Evolutionary conservation across 2,888 invertebrate species (phyloP), one percentile per base, ranked within the genome.

Genomic region (Argyresthia albistria): DNA sequence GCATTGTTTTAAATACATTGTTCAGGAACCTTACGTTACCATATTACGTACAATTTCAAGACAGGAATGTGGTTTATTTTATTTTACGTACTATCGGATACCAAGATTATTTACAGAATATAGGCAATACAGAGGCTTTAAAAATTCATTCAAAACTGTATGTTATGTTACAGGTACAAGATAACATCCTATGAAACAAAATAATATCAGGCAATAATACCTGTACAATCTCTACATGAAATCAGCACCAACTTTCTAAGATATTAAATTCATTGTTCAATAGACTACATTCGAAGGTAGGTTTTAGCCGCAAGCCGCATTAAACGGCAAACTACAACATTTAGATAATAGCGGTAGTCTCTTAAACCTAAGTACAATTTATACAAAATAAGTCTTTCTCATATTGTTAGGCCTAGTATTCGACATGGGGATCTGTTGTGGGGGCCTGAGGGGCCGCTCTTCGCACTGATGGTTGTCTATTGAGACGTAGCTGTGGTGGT

Each of bases 401-500:
- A 83, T 74, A 60, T 86, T 76, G 58, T 67, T 66, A 55, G 76
- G 87, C 55, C 82, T 73, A 57, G 84, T 78, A 59, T 76, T 80
- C 43, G 83, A 80, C 80, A 87, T 80, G 54, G 86, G 86, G 59
- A 84, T 84, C 65, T 86, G 87, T 65, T 86, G 86, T 39, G 79
- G 70, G 11, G 88, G 83, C 73, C 86, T 76, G 54, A 88, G 72
- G 14, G 88, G 88, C 53, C 83, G 68, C 62, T 88, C 87, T 63
- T 88, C 88, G 56, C 87, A 83, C 59, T 86, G 87, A 57, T 86
- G 87, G 59, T 86, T 88, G 62, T 88, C 88, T 60, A 88, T 88
- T 51, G 87, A 88, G 49, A 88, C 88, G 66, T 90, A 90, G 60
- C 90, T 90, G 60, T 89, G 89, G 60, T 89, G 89, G 61, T 90